phyloP scores from a whole-genome alignment of 1,140 invertebrate species.

The Penaeus indicus region DNA sequence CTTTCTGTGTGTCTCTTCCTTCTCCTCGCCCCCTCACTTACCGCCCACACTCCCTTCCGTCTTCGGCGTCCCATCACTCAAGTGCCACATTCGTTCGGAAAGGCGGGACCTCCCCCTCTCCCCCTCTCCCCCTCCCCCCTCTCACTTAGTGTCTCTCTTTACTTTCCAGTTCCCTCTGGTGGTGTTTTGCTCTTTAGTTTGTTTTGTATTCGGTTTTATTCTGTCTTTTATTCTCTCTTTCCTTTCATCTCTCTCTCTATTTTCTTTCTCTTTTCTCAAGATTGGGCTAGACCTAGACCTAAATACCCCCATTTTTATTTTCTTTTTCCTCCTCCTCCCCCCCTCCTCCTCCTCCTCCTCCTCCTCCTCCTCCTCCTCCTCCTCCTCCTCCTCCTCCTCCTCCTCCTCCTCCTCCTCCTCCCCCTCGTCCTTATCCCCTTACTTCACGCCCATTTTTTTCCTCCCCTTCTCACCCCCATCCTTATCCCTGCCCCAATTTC shows the following conservation, averaged over 20 bases:
- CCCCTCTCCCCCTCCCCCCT: background rate
- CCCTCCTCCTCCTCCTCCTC: background rate
- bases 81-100: background rate
- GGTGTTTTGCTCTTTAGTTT: too few species aligned
- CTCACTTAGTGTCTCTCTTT: background rate
- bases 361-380: constrained; percentile 22
- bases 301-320: too few species aligned
- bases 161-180: background rate
- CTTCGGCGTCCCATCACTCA: background rate
- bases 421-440: too few species aligned
- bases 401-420: background rate
- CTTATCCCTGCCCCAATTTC: constrained; percentile 1
- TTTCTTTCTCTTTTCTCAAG: background rate
- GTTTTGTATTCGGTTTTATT: too few species aligned
- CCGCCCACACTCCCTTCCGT: background rate
- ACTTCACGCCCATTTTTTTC: background rate
- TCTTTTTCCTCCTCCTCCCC: background rate
- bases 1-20: background rate
- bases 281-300: too few species aligned
- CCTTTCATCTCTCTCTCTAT: background rate
- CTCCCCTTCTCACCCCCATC: background rate
- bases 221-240: background rate
- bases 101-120: background rate
- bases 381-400: constrained; percentile 9
- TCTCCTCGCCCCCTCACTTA: background rate